phyloP scores from a whole-genome alignment of 2,797 vertebrate genomes.

The Parambassis ranga region DNA sequence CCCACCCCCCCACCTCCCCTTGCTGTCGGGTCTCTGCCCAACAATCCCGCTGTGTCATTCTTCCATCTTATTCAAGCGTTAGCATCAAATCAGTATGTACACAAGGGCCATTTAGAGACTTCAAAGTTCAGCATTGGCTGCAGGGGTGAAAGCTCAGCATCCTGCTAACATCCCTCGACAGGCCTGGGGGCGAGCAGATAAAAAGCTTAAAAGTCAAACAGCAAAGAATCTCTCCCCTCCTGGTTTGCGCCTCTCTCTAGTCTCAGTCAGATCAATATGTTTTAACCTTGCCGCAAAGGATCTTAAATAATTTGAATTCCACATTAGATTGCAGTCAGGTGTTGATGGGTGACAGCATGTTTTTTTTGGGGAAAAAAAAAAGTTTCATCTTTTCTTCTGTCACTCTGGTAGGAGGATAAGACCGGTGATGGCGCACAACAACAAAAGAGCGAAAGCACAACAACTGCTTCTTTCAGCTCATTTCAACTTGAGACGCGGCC shows the following conservation, averaged over 20 bases:
- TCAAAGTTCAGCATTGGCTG: conserved; percentile 75
- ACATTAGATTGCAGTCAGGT: conserved; percentile 41
- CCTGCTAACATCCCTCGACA: conserved; percentile 69
- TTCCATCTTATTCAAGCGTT: conserved; percentile 44
- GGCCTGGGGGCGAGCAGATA: conserved; percentile 76
- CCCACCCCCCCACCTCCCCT: no score
- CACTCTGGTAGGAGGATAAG: not conserved
- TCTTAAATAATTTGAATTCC: conserved; percentile 68
- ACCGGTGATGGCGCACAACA: conserved; percentile 2
- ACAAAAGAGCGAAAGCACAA: conserved; percentile 24
- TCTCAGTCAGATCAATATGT: conserved; percentile 74
- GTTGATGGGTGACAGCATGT: conserved; percentile 19
- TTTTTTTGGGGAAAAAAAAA: conserved; percentile 5
- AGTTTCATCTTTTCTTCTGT: conserved; percentile 23
- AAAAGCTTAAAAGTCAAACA: conserved; percentile 78
- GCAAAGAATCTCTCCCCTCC: conserved; percentile 63
- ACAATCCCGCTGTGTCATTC: conserved; percentile 35
- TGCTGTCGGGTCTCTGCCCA: conserved; percentile 1
- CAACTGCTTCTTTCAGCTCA: conserved; percentile 35
- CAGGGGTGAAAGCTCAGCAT: conserved; percentile 74
- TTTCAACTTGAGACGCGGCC: conserved; percentile 33
- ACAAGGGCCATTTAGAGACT: conserved; percentile 72
- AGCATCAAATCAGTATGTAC: conserved; percentile 67
- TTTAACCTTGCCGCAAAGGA: conserved; percentile 75
- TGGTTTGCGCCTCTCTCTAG: conserved; percentile 55